phyloP scores from a whole-genome alignment of 2,797 vertebrate genomes.

The Sarcoramphus papa region DNA sequence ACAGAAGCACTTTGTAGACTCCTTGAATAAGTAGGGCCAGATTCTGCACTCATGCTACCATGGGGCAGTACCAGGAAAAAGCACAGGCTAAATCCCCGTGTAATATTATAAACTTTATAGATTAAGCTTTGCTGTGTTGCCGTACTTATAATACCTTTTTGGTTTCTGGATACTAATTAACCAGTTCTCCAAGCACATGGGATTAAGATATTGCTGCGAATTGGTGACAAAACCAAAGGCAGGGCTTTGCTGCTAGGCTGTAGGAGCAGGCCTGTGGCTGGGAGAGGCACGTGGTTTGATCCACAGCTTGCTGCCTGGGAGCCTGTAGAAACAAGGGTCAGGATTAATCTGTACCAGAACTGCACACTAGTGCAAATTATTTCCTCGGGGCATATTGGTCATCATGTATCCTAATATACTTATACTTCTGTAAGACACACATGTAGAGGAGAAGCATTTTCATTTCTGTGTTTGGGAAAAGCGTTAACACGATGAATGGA shows the following conservation, averaged over 20 bases:
- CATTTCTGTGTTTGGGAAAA: not conserved
- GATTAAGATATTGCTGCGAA: not conserved
- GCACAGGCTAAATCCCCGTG: not conserved
- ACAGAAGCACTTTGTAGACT: not conserved
- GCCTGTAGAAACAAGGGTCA: not conserved
- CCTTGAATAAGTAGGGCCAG: not conserved
- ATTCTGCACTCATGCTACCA: not conserved
- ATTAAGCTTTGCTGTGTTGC: not conserved
- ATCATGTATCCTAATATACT: not conserved
- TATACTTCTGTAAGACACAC: not conserved
- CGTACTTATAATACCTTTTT: not conserved
- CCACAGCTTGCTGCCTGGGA: not conserved
- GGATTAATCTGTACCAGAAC: not conserved
- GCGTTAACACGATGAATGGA: rapidly evolving
- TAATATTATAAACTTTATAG: not conserved
- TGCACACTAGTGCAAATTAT: rapidly evolving
- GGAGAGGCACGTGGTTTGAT: not conserved
- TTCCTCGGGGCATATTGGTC: not conserved
- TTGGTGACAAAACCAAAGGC: not conserved
- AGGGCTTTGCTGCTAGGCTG: not conserved
- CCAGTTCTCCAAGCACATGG: not conserved
- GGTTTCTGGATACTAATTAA: not conserved
- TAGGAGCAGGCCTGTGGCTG: not conserved
- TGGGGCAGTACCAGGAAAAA: not conserved
- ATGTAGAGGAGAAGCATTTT: not conserved